Evolutionary conservation across 2,888 invertebrate genomes (phyloP), one percentile per base, ranked within the genome.

Genomic region (Molanna angustata): DNA sequence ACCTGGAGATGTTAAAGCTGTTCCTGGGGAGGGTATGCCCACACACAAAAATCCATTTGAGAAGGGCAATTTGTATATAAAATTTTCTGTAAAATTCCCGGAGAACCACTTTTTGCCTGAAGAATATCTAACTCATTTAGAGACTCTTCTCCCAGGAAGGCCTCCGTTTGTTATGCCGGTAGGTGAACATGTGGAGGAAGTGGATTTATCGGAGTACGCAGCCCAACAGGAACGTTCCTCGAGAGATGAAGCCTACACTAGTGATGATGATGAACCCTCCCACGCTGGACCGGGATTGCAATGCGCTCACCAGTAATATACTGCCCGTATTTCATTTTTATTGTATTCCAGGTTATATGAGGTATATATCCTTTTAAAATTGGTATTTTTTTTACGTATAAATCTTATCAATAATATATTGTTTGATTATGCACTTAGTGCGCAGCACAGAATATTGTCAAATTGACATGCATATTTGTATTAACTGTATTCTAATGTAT

Each of bases 21-120:
- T 96, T 50, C 75, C 76, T 57, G 88, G 86, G 3, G 93, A 94
- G 71, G 96, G 96, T 17, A 96, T 96, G 94, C 96, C 96, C 1
- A 77, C 83, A 31, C 84, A 84, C 64, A 88, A 86, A 67, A 88
- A 88, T 70, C 90, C 92, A 4, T 88, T 88, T 68, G 88, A 91
- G 63, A 87, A 84, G 67, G 96, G 96, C 48, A 88, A 92, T 69
- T 74, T 97, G 44, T 88, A 88, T 66, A 82, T 96, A 50, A 87
- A 88, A 63, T 94, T 97, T 76, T 84, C 86, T 64, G 85, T 96
- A 48, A 80, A 80, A 56, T 95, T 95, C 72, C 96, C 96, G 35
- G 80, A 82, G 33, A 85, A 85, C 62, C 80, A 92, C 66, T 94
- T 93, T 74, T 82, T 86, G 22, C 79, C 80, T 58, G 82, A 84